Evolutionary conservation across 2,888 invertebrate genomes (phyloP).

Genomic region (Drosophila formosana): DNA sequence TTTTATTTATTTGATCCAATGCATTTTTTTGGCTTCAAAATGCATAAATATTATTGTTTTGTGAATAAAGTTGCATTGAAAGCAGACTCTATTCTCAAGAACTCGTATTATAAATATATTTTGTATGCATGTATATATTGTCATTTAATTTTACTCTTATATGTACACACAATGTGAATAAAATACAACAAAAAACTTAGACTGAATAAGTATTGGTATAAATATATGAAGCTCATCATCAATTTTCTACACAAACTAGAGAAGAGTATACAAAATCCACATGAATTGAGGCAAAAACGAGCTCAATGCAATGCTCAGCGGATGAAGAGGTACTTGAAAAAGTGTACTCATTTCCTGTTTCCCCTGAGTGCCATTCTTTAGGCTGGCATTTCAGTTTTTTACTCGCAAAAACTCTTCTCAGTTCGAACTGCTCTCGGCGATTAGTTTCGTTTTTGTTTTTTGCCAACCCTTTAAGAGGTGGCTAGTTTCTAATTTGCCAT

Average conservation of each 20-base stretch:
- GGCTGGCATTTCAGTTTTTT: constrained; percentile 11
- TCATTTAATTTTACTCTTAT: no score
- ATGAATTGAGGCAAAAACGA: constrained; percentile 22
- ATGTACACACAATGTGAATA: no score
- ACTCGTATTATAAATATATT: not conserved
- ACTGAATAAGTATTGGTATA: no score
- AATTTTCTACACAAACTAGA: constrained; percentile 13
- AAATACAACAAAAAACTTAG: no score
- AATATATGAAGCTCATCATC: constrained; percentile 6
- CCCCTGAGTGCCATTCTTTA: constrained; percentile 17
- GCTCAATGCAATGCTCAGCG: constrained; percentile 52
- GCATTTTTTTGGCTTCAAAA: no score
- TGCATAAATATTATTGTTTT: no score
- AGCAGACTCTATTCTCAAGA: no score
- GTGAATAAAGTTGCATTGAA: no score
- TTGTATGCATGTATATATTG: no score
- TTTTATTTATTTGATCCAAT: no score
- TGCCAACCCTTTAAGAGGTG: constrained; percentile 22
- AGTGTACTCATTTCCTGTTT: constrained; percentile 72
- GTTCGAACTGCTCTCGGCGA: constrained; percentile 24
- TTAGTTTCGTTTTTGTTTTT: constrained; percentile 11
- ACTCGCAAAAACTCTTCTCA: constrained; percentile 13
- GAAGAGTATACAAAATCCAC: constrained; percentile 12
- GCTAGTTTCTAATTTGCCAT: constrained; percentile 66
- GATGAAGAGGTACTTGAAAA: constrained; percentile 69